Evolutionary conservation across 2,888 invertebrate species (phyloP).

Genomic region (Epsilonema sp.): DNA sequence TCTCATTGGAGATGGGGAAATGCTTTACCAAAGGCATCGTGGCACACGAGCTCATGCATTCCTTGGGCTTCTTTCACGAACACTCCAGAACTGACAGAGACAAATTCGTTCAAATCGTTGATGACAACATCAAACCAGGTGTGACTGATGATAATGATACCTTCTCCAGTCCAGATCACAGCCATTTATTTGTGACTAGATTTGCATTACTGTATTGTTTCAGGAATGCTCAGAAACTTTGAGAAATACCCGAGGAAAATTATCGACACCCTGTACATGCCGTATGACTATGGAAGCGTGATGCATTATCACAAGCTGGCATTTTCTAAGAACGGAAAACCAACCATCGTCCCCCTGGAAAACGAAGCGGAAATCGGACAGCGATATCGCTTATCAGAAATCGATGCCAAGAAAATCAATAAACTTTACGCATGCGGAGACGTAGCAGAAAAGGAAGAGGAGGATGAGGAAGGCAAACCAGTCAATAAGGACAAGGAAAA

Average conservation of each 20-base stretch:
- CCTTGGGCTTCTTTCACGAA: slow-evolving; percentile 61
- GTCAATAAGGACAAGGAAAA: not conserved
- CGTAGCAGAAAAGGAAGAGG: slow-evolving; percentile 1
- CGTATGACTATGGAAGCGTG: slow-evolving; percentile 54
- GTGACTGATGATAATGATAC: slow-evolving; percentile 10
- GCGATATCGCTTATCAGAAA: slow-evolving; percentile 18
- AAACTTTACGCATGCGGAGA: slow-evolving; percentile 30
- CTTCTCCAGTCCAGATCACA: too few species aligned
- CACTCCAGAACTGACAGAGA: slow-evolving; percentile 58
- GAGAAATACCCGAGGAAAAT: slow-evolving; percentile 32
- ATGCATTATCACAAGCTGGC: slow-evolving; percentile 49
- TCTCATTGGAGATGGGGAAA: slow-evolving; percentile 40
- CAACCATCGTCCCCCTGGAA: slow-evolving; percentile 35
- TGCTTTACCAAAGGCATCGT: slow-evolving; percentile 40
- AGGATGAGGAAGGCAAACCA: not conserved
- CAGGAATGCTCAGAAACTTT: slow-evolving; percentile 37
- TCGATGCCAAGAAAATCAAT: slow-evolving; percentile 25
- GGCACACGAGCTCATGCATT: slow-evolving; percentile 57
- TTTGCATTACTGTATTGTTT: too few species aligned
- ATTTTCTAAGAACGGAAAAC: slow-evolving; percentile 35
- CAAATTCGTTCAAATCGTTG: slow-evolving; percentile 49
- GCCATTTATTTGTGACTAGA: too few species aligned
- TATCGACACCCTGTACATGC: slow-evolving; percentile 38
- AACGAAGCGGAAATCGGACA: slow-evolving; percentile 40
- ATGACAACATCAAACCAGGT: slow-evolving; percentile 49